phyloP scores from a whole-genome alignment of 2,113 vertebrate genomes.

The Strix uralensis region DNA sequence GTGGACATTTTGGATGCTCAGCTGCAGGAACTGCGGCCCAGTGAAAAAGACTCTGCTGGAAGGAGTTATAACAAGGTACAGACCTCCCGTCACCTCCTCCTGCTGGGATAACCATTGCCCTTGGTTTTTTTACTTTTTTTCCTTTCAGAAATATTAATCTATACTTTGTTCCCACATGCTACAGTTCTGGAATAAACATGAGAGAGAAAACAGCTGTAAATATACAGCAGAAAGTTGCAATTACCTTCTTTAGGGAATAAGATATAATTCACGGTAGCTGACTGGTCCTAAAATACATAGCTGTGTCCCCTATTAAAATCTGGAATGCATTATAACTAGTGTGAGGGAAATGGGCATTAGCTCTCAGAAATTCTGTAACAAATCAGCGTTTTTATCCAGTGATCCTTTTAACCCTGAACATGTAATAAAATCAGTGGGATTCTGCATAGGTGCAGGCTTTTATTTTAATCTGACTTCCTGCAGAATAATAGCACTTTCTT shows the following conservation, averaged over 20 bases:
- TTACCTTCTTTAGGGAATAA: slow-evolving; percentile 5
- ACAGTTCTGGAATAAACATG: neutral
- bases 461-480: slow-evolving; percentile 19
- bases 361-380: slow-evolving; percentile 30
- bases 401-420: slow-evolving; percentile 25
- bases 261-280: slow-evolving; percentile 23
- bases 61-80: slow-evolving; percentile 98
- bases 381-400: slow-evolving; percentile 20
- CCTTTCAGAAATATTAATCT: slow-evolving; percentile 11
- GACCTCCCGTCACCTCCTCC: neutral
- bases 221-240: neutral
- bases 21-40: slow-evolving; percentile 91
- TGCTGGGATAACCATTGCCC: slow-evolving; percentile 18
- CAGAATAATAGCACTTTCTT: neutral
- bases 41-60: slow-evolving; percentile 89
- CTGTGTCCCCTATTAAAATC: slow-evolving; percentile 42
- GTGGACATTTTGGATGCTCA: slow-evolving; percentile 98
- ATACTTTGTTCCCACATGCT: neutral
- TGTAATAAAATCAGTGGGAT: slow-evolving; percentile 35
- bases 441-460: neutral
- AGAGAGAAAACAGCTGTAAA: slow-evolving; percentile 16
- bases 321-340: slow-evolving; percentile 1
- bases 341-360: slow-evolving; percentile 13
- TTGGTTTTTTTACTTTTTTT: neutral
- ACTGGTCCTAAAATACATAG: neutral